Conservation (phyloP, 2,888 invertebrate species). For the Lysandra coridon region DNA sequence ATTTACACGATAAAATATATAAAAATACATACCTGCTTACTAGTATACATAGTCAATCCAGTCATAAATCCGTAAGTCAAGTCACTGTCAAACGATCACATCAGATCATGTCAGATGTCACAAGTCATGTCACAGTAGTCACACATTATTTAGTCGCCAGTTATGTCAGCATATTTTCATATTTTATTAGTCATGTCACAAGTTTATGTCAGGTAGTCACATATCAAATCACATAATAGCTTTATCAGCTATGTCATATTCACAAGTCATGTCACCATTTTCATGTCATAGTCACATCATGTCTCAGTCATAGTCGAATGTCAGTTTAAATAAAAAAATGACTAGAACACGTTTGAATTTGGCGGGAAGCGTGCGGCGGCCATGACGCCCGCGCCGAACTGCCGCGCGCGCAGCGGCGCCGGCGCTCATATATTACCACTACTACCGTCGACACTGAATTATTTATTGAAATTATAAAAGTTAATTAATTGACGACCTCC, state of each 20-base stretch:
- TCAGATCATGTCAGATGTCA: constrained; percentile 34
- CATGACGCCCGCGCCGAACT: constrained; percentile 67
- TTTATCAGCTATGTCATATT: not conserved
- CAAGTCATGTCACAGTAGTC: not conserved
- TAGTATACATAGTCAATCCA: constrained; percentile 36
- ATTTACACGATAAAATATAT: constrained; percentile 19
- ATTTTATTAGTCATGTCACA: not conserved
- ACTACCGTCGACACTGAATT: constrained; percentile 51
- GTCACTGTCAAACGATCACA: constrained; percentile 48
- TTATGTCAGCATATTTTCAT: not conserved
- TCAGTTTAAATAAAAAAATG: constrained; percentile 47
- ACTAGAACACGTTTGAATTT: constrained; percentile 63
- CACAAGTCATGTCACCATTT: constrained; percentile 10
- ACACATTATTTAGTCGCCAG: not conserved
- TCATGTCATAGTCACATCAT: not conserved
- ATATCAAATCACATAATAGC: constrained; percentile 17
- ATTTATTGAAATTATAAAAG: not conserved
- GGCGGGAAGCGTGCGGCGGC: constrained; percentile 61
- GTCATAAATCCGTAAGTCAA: constrained; percentile 54
- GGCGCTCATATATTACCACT: constrained; percentile 71
- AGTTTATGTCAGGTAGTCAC: not conserved
- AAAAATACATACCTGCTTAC: constrained; percentile 46
- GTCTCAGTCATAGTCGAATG: constrained; percentile 31
- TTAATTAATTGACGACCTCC: too few species aligned
- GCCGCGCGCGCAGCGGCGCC: constrained; percentile 49